A percentile compares a stretch with the other conserved stretches of the same genome.
Evolutionary conservation across 2,888 invertebrate species (phyloP).

Genomic region (Eupithecia tripunctaria): DNA sequence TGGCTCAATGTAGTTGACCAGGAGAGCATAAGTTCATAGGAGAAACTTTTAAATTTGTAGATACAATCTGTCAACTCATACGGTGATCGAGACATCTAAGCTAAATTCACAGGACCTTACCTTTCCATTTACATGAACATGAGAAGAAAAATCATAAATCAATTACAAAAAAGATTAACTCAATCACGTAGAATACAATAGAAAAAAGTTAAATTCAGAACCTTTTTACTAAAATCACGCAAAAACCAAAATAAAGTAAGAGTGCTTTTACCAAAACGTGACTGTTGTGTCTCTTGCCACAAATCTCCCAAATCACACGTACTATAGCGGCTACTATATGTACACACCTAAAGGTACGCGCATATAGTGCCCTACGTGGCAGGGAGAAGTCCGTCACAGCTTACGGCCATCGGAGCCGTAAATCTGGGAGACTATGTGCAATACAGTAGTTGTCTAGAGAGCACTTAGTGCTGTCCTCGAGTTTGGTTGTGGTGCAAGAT

Average conservation of each 20-base stretch:
- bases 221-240: neutral
- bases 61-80: too few relatives aligned
- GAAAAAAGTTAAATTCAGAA: neutral
- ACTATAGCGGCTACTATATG: neutral
- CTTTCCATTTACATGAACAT: too few relatives aligned
- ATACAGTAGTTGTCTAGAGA: constrained; percentile 74
- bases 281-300: neutral
- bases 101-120: too few relatives aligned
- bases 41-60: too few relatives aligned
- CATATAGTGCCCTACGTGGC: constrained; percentile 2
- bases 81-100: too few relatives aligned
- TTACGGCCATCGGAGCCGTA: constrained; percentile 62
- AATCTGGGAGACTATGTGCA: constrained; percentile 74
- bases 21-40: too few relatives aligned
- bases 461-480: constrained; percentile 76
- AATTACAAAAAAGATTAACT: too few relatives aligned
- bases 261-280: constrained; percentile 1
- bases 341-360: neutral
- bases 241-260: neutral
- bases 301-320: neutral
- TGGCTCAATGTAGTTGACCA: too few relatives aligned
- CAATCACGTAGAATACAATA: neutral
- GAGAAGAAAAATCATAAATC: too few relatives aligned
- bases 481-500: constrained; percentile 51
- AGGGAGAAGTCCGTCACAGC: constrained; percentile 30